Conservation (phyloP, 2,888 invertebrate species). For the Cabera pusaria region DNA sequence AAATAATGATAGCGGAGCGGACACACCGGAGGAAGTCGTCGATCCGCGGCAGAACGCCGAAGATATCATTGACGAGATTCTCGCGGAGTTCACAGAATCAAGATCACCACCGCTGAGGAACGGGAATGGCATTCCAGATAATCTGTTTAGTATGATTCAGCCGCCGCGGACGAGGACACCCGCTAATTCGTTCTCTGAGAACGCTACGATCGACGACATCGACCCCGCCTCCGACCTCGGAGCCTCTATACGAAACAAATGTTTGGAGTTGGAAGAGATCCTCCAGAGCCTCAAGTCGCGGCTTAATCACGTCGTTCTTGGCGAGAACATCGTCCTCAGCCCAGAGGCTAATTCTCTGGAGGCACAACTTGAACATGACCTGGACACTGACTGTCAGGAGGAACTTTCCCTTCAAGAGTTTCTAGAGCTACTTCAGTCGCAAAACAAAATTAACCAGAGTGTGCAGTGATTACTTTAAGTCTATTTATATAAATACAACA, state of each 20-base stretch:
- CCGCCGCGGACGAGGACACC: conserved; percentile 74
- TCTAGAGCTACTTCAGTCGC: conserved; percentile 73
- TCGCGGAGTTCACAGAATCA: conserved; percentile 73
- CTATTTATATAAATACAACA: conserved; percentile 42
- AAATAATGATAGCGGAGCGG: conserved; percentile 67
- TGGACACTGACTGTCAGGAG: conserved; percentile 79
- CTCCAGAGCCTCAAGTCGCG: conserved; percentile 77
- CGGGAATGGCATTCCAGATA: conserved; percentile 65
- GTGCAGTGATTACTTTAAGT: conserved; percentile 56
- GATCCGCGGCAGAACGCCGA: conserved; percentile 76
- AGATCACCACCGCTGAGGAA: conserved; percentile 61
- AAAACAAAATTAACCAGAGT: conserved; percentile 68
- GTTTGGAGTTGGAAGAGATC: conserved; percentile 77
- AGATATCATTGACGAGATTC: conserved; percentile 76
- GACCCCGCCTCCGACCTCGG: conserved; percentile 78
- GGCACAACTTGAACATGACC: conserved; percentile 75
- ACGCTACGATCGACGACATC: conserved; percentile 71
- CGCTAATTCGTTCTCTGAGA: conserved; percentile 74
- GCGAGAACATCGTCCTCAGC: conserved; percentile 76
- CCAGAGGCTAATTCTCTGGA: conserved; percentile 77
- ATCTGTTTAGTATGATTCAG: conserved; percentile 69
- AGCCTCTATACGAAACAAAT: conserved; percentile 76
- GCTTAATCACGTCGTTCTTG: conserved; percentile 75
- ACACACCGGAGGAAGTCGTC: conserved; percentile 68
- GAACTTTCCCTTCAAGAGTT: conserved; percentile 79